Evolutionary conservation across 2,113 vertebrate species (phyloP).

Genomic region (Solea senegalensis): DNA sequence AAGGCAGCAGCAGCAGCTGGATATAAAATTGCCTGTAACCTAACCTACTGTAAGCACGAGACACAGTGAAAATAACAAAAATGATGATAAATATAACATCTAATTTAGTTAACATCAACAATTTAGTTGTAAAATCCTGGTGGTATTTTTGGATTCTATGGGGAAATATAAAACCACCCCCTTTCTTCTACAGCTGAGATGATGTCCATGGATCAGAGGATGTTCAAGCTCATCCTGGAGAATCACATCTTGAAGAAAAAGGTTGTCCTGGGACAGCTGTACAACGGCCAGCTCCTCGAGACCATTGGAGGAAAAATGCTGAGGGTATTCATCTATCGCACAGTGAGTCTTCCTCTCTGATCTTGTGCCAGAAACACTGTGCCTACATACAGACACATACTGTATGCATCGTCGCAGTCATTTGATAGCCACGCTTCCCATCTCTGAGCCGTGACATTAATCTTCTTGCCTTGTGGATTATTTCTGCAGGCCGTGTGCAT

Average conservation of each 20-base stretch:
- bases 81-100: not conserved
- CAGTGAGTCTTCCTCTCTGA: conserved; percentile 81
- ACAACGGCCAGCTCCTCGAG: conserved; percentile 93
- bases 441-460: not conserved
- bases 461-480: conserved; percentile 23
- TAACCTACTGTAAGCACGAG: not conserved
- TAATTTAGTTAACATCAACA: too few species aligned
- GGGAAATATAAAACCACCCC: not conserved
- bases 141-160: not conserved
- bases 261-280: conserved; percentile 88
- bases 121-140: too few species aligned
- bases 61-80: conserved; percentile 6
- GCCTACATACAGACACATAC: conserved; percentile 13
- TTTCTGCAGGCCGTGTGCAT: conserved; percentile 90
- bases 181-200: conserved; percentile 84
- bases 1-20: conserved; percentile 3
- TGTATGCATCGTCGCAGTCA: conserved; percentile 7
- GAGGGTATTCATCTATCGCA: conserved; percentile 95
- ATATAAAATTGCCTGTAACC: not conserved
- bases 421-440: conserved; percentile 2
- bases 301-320: conserved; percentile 91
- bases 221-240: conserved; percentile 88
- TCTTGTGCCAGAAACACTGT: not conserved
- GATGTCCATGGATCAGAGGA: conserved; percentile 89
- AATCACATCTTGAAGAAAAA: conserved; percentile 94